A percentile compares a stretch with the other conserved stretches of the same genome.
Conservation (phyloP, 2,113 vertebrate species). For the Sinocyclocheilus anophthalmus region DNA sequence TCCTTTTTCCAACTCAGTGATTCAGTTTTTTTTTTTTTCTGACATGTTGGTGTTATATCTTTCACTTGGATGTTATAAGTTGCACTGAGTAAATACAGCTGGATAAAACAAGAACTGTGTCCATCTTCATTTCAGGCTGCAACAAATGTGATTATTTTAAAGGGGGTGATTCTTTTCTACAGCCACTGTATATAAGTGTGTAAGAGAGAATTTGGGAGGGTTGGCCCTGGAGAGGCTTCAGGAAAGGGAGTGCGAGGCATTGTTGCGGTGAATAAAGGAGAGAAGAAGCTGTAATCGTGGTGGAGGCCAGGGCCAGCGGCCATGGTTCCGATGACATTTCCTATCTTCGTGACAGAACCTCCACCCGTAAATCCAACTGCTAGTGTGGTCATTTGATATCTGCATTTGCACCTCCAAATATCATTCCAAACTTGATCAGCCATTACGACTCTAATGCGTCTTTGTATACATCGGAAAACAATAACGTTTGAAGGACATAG, state of each 20-base stretch:
- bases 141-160: too few species aligned
- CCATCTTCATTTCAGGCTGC: too few species aligned
- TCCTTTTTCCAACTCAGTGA: too few species aligned
- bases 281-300: constrained; percentile 34
- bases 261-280: constrained; percentile 37
- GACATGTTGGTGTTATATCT: too few species aligned
- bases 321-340: constrained; percentile 32
- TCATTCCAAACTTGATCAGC: not conserved
- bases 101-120: too few species aligned
- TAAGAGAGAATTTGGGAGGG: constrained; percentile 25
- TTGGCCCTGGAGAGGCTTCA: constrained; percentile 23
- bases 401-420: too few species aligned
- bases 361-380: too few species aligned
- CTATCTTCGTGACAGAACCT: constrained; percentile 23
- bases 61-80: too few species aligned
- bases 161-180: too few species aligned
- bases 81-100: too few species aligned
- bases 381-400: not conserved
- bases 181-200: not conserved
- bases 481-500: not conserved
- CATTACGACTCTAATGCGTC: not conserved
- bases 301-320: constrained; percentile 18
- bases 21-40: too few species aligned
- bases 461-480: too few species aligned
- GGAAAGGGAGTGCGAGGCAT: constrained; percentile 16